Conservation (phyloP, 2,113 vertebrate species). For the Hypomesus transpacificus region DNA sequence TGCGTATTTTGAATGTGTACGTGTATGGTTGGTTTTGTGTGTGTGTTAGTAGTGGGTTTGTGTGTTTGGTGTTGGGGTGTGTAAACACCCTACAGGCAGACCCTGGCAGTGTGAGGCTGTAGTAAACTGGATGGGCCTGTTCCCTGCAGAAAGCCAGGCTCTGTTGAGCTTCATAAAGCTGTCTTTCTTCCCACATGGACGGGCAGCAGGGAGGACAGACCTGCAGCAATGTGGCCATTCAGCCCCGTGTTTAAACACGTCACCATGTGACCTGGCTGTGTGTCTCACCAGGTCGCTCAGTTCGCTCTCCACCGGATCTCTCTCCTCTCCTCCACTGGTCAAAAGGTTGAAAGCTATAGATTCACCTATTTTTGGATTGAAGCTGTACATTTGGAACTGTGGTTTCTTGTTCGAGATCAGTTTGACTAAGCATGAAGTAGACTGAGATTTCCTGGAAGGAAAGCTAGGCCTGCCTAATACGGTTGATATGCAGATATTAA, state of each 20-base stretch:
- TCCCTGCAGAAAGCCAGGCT: conserved; percentile 62
- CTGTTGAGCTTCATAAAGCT: conserved; percentile 67
- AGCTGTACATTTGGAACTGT: no score
- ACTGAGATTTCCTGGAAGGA: neutral
- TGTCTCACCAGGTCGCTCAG: conserved; percentile 26
- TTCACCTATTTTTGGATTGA: neutral
- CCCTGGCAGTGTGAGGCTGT: conserved; percentile 35
- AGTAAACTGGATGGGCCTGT: conserved; percentile 57
- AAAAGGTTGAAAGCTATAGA: neutral
- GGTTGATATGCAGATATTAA: neutral
- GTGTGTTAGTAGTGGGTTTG: conserved; percentile 20
- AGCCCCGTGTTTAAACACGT: conserved; percentile 62
- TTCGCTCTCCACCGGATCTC: conserved; percentile 44
- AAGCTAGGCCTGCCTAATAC: neutral
- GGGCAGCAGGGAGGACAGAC: conserved; percentile 44
- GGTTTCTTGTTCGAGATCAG: no score
- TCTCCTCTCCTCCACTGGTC: neutral
- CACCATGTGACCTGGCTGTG: conserved; percentile 44
- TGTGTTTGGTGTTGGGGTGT: conserved; percentile 40
- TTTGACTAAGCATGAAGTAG: neutral
- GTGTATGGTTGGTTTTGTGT: neutral
- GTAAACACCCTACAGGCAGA: conserved; percentile 56
- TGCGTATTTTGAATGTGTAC: no score
- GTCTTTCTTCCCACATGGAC: conserved; percentile 56
- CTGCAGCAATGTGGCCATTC: conserved; percentile 53